Evolutionary conservation across 2,888 invertebrate genomes (phyloP).

Genomic region (Standfussiana lucernea): DNA sequence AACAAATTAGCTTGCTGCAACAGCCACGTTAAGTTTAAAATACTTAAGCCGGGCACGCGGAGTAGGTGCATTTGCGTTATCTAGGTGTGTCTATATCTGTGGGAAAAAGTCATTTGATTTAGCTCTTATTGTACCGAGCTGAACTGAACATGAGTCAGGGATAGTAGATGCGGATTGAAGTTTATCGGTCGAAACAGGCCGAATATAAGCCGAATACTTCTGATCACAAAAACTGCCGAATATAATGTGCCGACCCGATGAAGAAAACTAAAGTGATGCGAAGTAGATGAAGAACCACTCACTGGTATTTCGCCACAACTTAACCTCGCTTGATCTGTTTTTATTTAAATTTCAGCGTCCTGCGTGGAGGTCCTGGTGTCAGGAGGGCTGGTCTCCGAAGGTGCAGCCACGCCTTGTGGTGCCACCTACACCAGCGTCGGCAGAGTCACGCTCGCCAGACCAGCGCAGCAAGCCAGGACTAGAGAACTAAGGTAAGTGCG

Average conservation of each 20-base stretch:
- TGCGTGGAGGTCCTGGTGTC: slow-evolving; percentile 88
- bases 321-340: background rate
- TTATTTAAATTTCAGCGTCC: slow-evolving; percentile 75
- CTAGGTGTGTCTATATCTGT: no score
- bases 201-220: background rate
- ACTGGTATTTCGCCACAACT: background rate
- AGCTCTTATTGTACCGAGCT: background rate
- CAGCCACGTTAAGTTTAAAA: no score
- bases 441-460: slow-evolving; percentile 84
- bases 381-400: slow-evolving; percentile 86
- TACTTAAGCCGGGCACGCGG: no score
- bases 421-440: slow-evolving; percentile 89
- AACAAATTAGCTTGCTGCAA: no score
- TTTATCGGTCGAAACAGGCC: background rate
- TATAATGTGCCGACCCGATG: background rate
- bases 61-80: no score
- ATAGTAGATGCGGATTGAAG: background rate
- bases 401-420: slow-evolving; percentile 88
- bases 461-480: slow-evolving; percentile 84
- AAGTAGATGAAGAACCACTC: background rate
- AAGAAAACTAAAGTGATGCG: background rate
- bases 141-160: background rate
- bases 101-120: background rate
- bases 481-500: slow-evolving; percentile 83
- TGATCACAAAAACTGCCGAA: background rate